Conservation (phyloP, 2,113 vertebrate genomes). For the Ochotona curzoniae region DNA sequence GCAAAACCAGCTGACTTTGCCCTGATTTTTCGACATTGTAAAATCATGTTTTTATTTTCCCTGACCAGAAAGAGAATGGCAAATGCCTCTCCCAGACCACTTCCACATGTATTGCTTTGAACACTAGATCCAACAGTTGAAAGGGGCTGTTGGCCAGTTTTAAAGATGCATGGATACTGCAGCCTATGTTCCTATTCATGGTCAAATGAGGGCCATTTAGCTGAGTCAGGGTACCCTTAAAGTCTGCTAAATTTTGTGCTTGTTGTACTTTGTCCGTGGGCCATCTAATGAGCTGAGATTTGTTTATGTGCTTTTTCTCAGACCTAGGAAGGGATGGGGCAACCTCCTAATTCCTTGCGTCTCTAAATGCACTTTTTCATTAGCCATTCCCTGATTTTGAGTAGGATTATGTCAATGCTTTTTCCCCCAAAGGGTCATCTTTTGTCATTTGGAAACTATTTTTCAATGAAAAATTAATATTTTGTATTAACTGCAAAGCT, state of each 20-base stretch:
- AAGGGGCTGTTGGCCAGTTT: conserved; percentile 59
- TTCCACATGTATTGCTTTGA: conserved; percentile 63
- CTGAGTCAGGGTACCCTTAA: not conserved
- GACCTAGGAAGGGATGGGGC: not conserved
- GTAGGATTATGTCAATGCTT: conserved; percentile 50
- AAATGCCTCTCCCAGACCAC: conserved; percentile 59
- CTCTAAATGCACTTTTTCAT: not conserved
- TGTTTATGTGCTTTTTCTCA: not conserved
- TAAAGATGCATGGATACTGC: conserved; percentile 46
- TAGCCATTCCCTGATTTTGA: not conserved
- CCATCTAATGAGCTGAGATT: not conserved
- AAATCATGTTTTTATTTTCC: conserved; percentile 69
- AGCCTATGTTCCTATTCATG: not conserved
- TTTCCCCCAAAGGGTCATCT: not conserved
- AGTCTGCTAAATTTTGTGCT: not conserved
- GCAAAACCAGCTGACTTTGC: conserved; percentile 73
- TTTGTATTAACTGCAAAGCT: conserved; percentile 58
- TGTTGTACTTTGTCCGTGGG: not conserved
- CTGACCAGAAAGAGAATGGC: conserved; percentile 27
- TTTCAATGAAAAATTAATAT: conserved; percentile 70
- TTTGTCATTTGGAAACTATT: conserved; percentile 67
- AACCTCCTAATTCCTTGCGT: not conserved
- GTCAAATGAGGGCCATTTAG: not conserved
- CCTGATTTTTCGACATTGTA: conserved; percentile 63
- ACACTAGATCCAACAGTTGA: conserved; percentile 63